phyloP scores from a whole-genome alignment of 1,140 invertebrate genomes.

The Tribolium castaneum region DNA sequence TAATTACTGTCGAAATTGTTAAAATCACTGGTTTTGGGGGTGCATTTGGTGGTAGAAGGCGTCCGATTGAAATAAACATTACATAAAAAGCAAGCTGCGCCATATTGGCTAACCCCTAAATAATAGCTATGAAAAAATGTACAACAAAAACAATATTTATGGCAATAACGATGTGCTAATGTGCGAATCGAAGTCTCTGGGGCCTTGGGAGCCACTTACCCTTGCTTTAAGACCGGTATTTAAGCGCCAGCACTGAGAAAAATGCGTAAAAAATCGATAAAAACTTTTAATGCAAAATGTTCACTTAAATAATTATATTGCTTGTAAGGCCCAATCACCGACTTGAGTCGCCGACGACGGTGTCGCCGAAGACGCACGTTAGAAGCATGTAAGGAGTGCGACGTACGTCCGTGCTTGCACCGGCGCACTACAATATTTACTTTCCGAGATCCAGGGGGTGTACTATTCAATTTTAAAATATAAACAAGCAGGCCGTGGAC shows the following conservation, averaged over 20 bases:
- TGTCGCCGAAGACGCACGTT: slow-evolving; percentile 54
- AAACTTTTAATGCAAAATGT: slow-evolving; percentile 64
- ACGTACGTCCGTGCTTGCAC: slow-evolving; percentile 56
- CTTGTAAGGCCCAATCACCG: slow-evolving; percentile 56
- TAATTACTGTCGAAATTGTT: neutral
- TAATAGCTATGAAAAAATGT: slow-evolving; percentile 58
- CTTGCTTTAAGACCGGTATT: slow-evolving; percentile 28
- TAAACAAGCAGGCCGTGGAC: slow-evolving; percentile 46
- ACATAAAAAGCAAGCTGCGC: slow-evolving; percentile 59
- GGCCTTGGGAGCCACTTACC: slow-evolving; percentile 45
- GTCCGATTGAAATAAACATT: slow-evolving; percentile 55
- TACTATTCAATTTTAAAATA: slow-evolving; percentile 53
- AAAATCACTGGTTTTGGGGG: neutral
- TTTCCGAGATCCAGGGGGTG: slow-evolving; percentile 55
- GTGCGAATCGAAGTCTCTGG: neutral
- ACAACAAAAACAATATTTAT: slow-evolving; percentile 58
- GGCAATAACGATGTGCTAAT: slow-evolving; percentile 43
- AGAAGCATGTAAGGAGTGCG: slow-evolving; percentile 55
- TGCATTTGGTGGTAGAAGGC: neutral
- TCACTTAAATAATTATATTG: slow-evolving; percentile 65
- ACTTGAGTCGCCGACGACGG: slow-evolving; percentile 57
- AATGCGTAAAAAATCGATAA: slow-evolving; percentile 62
- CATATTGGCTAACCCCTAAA: slow-evolving; percentile 62
- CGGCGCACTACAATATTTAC: slow-evolving; percentile 58
- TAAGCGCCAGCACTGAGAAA: slow-evolving; percentile 48